Evolutionary conservation across 64 coral and sea anemone genomes (phyloP), one percentile per base, ranked within the genome.

Genomic region (Orbicella faveolata): DNA sequence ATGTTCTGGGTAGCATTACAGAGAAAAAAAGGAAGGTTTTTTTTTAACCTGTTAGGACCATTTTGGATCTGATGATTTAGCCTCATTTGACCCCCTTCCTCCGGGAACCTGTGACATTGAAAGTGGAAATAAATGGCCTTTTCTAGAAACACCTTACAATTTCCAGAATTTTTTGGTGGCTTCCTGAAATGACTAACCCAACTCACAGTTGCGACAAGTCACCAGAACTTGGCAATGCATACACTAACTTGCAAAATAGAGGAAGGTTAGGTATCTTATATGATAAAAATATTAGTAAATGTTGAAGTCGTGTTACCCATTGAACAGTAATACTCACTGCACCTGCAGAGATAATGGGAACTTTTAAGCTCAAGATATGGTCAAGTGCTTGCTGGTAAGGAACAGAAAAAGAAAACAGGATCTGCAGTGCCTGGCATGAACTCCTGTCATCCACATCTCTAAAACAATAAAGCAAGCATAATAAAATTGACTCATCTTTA

Each of bases 351-450:
- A 98, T 92, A 9, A 98, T 70, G 9, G 96, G 75, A 55, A 66
- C 66, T 52, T 81, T 75, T 53, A 98, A 57, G 37, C 34, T 76
- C 1, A 91, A 5, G 73, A 98, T 92, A 34, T 87, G 85, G 48
- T 98, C 89, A 55, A 98, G 70, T n/a, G 89, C 89, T 11, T 75
- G 15, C 37, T 86, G 66, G 70, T 72, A 90, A 62, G 96, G 96
- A 16, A 98, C 67, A 64, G 96, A 98, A 88, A 98, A 98, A 13
- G 96, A 89, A 76, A 98, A 98, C 30, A 98, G 41, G 52, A 98
- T 98, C 81, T 98, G 96, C 17, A 98, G 67, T 81, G 75, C 36
- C 81, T 98, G 96, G 37, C 92, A 94, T 61, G 96, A 98, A 25
- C 74, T 89, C 61, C 90, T 92, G 63, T 98, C 90, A 87, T 94